Base-by-base conservation (phyloP, 2,797 vertebrate species). In the Sardinella longiceps region DNA sequence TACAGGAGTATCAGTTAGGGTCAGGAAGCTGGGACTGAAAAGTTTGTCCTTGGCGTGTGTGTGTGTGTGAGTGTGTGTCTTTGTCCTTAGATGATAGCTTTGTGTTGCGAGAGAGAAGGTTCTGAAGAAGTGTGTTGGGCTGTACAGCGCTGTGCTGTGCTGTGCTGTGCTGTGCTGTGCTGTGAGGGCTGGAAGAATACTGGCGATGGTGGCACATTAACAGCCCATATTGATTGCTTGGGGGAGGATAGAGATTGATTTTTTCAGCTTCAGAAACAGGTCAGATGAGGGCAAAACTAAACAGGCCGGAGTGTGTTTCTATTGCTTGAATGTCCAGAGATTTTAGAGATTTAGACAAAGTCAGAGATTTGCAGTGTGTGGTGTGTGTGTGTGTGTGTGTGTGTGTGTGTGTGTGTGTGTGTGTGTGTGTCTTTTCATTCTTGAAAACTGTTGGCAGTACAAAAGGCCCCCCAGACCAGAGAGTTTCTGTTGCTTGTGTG, bases 391-490 rank as follows among this genome's bases (percentile, higher is more conserved):
- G 63, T 18, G n/a, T n/a, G 63, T 33, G n/a, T n/a, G n/a, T n/a
- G 43, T 33, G 9, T 66, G n/a, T 28, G 30, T 66, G 60, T 66
- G 28, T 33, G 10, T 20, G 53, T 20, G 66, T 20, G 66, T 37
- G 66, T 74, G 66, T 74, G 66, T 74, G 66, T 74, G 66, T 37
- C 30, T 74, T 30, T 74, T n/a, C 56, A 25, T 25, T 25, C 23
- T 58, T 58, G 23, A 58, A n/a, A 58, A 58, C 56, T 1, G n/a
- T 58, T 58, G n/a, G 56, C n/a, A 58, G 20, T 56, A 15, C 15
- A 51, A 53, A 53, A 1, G n/a, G 45, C 46, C 9, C n/a, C 56
- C 23, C 23, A 15, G 56, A n/a, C n/a, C n/a, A n/a, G n/a, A 45
- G 43, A 45, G 43, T 45, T 2, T 45, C 10, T 50, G 48, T 14